phyloP scores from a whole-genome alignment of 2,888 invertebrate genomes.

The Melipona beecheii region DNA sequence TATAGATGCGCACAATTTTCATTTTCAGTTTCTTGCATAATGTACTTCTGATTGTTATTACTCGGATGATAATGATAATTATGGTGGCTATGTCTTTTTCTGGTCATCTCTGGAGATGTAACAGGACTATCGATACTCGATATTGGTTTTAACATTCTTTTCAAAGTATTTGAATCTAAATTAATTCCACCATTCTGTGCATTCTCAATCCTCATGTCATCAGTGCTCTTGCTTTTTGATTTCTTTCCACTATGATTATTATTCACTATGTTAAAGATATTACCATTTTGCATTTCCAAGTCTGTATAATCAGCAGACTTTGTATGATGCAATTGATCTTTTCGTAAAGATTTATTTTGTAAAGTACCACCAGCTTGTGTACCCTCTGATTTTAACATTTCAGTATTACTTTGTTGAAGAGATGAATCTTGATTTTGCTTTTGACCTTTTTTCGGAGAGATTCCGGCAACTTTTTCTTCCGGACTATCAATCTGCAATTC shows the following conservation, averaged over 20 bases:
- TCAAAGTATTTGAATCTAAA: conserved; percentile 93
- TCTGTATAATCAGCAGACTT: conserved; percentile 86
- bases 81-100: conserved; percentile 90
- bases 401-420: conserved; percentile 82
- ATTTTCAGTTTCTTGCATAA: conserved; percentile 84
- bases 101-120: conserved; percentile 95
- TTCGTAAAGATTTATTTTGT: conserved; percentile 82
- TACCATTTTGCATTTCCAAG: conserved; percentile 84
- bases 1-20: conserved; percentile 81
- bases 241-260: conserved; percentile 86
- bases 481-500: conserved; percentile 79
- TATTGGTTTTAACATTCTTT: conserved; percentile 97
- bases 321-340: conserved; percentile 82
- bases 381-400: conserved; percentile 90
- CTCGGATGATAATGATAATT: conserved; percentile 83
- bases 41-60: conserved; percentile 84
- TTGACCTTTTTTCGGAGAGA: conserved; percentile 84
- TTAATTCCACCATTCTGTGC: conserved; percentile 84
- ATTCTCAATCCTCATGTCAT: conserved; percentile 89
- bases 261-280: conserved; percentile 82
- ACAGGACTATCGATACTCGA: conserved; percentile 95
- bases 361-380: conserved; percentile 93
- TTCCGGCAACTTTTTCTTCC: conserved; percentile 84
- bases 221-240: conserved; percentile 94
- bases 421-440: conserved; percentile 85